Evolutionary conservation across 2,888 invertebrate species (phyloP), one percentile per base, ranked within the genome.

Genomic region (Meloe dianella): DNA sequence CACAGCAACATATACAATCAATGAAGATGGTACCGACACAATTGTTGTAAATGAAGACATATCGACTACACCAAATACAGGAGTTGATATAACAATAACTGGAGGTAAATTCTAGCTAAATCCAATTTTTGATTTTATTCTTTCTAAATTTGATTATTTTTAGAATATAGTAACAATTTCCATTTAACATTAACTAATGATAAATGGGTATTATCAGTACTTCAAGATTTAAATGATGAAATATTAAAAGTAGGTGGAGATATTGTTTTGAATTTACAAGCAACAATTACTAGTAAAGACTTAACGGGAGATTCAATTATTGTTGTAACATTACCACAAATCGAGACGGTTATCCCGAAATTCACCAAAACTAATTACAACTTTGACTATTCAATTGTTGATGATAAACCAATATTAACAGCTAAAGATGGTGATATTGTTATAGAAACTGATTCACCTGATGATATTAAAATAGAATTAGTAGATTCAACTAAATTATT

Each of bases 361-460:
- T 64, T 64, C n/a, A n/a, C n/a, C n/a, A 74, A 82, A 73, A 69
- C 85, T 12, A 84, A 84, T 70, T 87, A 87, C 73, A 75, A 81
- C 29, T 86, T 84, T 10, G 77, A 78, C 27, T 88, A 87, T 70
- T 82, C 81, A 1, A 72, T 71, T 24, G 76, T 82, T 47, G 72
- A 76, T 12, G 85, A 85, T 54, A 76, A 72, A 20, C 69, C 68
- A 4, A 57, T 20, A 8, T 68, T 78, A 54, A 66, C 51, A 20
- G 54, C 61, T n/a, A n/a, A n/a, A 22, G 59, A 65, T 24, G 73
- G 66, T 32, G 41, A 30, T 8, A 51, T 56, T 17, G 20, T 38
- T 12, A 60, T 51, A 1, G 30, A 32, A 9, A 60, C 38, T n/a
- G 63, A 66, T 38, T 30, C 51, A 27, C 8, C 63, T 0, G 38